Evolutionary conservation across 1,140 invertebrate genomes (phyloP).

Genomic region (Diachasmimorpha longicaudata): DNA sequence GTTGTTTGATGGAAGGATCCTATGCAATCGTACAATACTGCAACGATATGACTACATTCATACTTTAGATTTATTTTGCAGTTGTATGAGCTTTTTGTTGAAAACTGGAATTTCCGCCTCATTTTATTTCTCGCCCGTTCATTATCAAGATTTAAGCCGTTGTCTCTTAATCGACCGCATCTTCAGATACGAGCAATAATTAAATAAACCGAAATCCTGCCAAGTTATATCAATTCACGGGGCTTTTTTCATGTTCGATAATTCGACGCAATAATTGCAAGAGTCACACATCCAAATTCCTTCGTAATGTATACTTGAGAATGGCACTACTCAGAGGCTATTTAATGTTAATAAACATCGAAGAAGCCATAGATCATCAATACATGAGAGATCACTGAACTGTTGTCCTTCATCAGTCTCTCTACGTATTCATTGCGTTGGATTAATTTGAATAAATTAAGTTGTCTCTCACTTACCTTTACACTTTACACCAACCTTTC

Average conservation of each 20-base stretch:
- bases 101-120: not conserved
- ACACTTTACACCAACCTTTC: slow-evolving; percentile 64
- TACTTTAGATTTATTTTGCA: too few species aligned
- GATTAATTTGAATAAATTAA: not conserved
- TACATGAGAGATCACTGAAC: slow-evolving; percentile 20
- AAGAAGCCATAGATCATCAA: not conserved
- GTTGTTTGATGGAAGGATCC: not conserved
- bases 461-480: slow-evolving; percentile 54
- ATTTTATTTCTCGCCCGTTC: not conserved
- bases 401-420: slow-evolving; percentile 16
- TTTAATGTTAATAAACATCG: slow-evolving; percentile 13
- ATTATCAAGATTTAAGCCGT: not conserved
- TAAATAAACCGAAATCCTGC: too few species aligned
- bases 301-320: not conserved
- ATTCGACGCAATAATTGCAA: not conserved
- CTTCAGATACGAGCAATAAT: too few species aligned
- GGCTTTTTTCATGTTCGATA: not conserved
- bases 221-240: too few species aligned
- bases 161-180: not conserved
- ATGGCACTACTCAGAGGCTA: not conserved
- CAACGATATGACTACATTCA: too few species aligned
- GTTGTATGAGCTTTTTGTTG: not conserved
- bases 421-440: not conserved
- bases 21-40: not conserved
- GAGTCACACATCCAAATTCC: not conserved